Percentiles rank a stretch among this genome's conserved stretches.
Conservation (phyloP, 1,140 invertebrate genomes). For the Aplysia californica region DNA sequence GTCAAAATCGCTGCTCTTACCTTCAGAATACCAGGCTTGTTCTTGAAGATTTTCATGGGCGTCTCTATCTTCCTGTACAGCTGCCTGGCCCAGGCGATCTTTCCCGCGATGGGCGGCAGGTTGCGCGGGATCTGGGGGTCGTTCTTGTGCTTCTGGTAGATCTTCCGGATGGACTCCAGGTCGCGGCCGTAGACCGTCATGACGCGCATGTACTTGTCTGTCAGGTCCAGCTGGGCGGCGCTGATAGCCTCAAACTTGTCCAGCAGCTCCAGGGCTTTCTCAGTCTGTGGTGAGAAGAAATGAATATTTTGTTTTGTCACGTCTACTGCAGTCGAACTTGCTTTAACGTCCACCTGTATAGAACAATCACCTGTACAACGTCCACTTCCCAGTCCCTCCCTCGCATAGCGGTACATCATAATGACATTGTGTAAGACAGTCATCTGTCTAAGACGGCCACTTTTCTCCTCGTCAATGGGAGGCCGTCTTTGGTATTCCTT, state of each 20-base stretch:
- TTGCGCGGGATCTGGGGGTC: conserved; percentile 67
- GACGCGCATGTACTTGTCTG: conserved; percentile 86
- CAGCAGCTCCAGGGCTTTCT: conserved; percentile 65
- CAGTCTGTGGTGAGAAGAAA: conserved; percentile 54
- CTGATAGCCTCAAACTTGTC: conserved; percentile 66
- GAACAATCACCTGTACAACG: too few species aligned
- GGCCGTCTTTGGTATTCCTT: too few species aligned
- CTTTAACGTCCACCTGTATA: too few species aligned
- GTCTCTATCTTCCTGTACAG: conserved; percentile 69
- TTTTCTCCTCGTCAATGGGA: too few species aligned
- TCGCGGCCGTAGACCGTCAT: conserved; percentile 86
- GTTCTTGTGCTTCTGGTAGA: conserved; percentile 68
- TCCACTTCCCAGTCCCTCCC: too few species aligned
- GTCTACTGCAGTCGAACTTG: too few species aligned
- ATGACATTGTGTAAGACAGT: too few species aligned
- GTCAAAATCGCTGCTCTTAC: too few species aligned
- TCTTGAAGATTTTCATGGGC: conserved; percentile 72
- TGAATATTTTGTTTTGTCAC: too few species aligned
- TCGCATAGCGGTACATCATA: too few species aligned
- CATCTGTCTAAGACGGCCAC: too few species aligned
- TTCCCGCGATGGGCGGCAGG: conserved; percentile 68
- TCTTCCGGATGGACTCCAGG: conserved; percentile 83
- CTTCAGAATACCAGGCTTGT: conserved; percentile 65
- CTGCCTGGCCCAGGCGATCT: conserved; percentile 70
- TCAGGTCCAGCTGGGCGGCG: conserved; percentile 63